A percentile compares a stretch with the other conserved stretches of the same genome.
phyloP scores from a whole-genome alignment of 2,888 invertebrate genomes.

The Calameuta idolon region DNA sequence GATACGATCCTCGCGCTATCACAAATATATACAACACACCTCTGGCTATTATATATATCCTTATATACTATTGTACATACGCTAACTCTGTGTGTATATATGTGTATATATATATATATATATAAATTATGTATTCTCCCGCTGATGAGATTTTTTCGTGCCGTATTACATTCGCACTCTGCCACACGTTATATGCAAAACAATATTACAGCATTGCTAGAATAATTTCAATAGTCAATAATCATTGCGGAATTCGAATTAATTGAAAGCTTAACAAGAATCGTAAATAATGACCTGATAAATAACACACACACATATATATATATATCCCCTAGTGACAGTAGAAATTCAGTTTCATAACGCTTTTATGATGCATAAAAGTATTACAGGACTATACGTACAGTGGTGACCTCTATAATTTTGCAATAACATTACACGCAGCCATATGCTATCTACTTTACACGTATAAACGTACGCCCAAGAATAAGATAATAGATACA shows the following conservation, averaged over 20 bases:
- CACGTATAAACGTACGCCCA: neutral
- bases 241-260: neutral
- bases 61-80: neutral
- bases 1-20: neutral
- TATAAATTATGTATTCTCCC: neutral
- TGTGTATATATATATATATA: neutral
- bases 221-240: neutral
- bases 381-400: neutral
- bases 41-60: neutral
- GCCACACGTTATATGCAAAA: too few relatives aligned
- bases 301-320: neutral
- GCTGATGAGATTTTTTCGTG: neutral
- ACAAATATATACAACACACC: neutral
- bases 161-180: neutral
- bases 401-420: neutral
- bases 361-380: neutral
- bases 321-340: neutral
- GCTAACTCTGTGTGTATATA: neutral
- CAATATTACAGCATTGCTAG: neutral
- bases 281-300: neutral
- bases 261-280: neutral
- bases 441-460: neutral
- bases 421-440: neutral
- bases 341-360: neutral
- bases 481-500: neutral